A percentile compares a stretch with the other conserved stretches of the same genome.
Evolutionary conservation across 2,113 vertebrate genomes (phyloP).

Genomic region (Halcyon senegalensis): DNA sequence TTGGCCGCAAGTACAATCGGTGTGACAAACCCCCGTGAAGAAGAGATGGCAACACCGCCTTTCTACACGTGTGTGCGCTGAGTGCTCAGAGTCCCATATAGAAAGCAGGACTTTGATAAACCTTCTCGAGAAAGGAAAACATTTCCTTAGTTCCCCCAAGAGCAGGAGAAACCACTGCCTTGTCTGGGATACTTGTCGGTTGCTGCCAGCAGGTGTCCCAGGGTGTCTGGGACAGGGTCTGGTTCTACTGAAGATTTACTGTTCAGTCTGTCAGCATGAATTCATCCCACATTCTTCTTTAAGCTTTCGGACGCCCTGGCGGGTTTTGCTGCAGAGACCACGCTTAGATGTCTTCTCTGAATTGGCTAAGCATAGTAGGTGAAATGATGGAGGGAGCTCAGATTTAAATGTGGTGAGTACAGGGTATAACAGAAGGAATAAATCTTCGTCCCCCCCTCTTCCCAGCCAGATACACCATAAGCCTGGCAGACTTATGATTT

Average conservation of each 20-base stretch:
- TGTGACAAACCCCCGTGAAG: background rate
- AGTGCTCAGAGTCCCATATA: background rate
- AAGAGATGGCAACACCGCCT: background rate
- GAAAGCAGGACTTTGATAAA: background rate
- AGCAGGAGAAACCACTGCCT: background rate
- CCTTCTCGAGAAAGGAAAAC: background rate
- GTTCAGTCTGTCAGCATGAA: background rate
- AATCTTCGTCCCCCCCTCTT: slow-evolving; percentile 1
- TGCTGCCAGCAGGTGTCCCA: background rate
- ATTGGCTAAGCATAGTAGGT: background rate
- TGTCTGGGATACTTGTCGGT: background rate
- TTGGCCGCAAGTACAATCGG: background rate
- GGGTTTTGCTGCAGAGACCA: background rate
- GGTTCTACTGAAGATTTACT: background rate
- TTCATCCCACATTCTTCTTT: background rate
- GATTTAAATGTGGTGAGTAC: background rate
- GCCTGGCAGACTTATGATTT: slow-evolving; percentile 52
- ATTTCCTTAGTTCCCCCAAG: background rate
- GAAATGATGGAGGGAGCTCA: background rate
- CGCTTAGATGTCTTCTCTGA: background rate
- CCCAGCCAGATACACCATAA: background rate
- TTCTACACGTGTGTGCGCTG: background rate
- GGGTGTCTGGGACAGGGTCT: background rate
- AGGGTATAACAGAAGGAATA: slow-evolving; percentile 9
- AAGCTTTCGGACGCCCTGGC: background rate